phyloP scores from a whole-genome alignment of 2,888 invertebrate species.

The Odontomyia ornata region DNA sequence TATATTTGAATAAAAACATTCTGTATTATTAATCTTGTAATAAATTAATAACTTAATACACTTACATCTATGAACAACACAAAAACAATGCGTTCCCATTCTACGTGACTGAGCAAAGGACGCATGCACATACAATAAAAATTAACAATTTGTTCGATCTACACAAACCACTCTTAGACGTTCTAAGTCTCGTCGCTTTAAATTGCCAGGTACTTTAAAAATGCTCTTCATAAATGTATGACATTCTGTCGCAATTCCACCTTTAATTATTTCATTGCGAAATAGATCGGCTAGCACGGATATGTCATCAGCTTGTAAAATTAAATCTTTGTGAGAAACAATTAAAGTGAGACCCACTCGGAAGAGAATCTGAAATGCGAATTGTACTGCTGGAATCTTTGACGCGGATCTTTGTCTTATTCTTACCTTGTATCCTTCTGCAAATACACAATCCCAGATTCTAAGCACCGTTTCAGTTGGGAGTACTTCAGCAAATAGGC shows the following conservation, averaged over 20 bases:
- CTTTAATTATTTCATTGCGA: slow-evolving; percentile 78
- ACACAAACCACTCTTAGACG: slow-evolving; percentile 58
- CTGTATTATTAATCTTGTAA: neutral
- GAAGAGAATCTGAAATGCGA: slow-evolving; percentile 74
- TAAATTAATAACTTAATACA: slow-evolving; percentile 17
- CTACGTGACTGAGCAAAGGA: too few relatives aligned
- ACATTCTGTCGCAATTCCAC: slow-evolving; percentile 81
- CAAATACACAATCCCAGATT: slow-evolving; percentile 96
- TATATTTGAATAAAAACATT: too few relatives aligned
- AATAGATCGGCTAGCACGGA: slow-evolving; percentile 83
- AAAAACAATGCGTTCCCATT: neutral
- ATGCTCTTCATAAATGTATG: slow-evolving; percentile 90
- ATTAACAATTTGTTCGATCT: slow-evolving; percentile 50
- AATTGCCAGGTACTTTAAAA: slow-evolving; percentile 82
- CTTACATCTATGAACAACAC: slow-evolving; percentile 3
- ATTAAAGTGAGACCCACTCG: slow-evolving; percentile 88
- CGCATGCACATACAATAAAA: neutral
- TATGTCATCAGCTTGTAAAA: slow-evolving; percentile 83
- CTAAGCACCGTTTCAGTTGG: slow-evolving; percentile 93
- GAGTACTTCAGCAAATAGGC: slow-evolving; percentile 90
- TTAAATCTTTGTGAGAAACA: slow-evolving; percentile 73
- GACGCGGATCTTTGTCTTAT: neutral
- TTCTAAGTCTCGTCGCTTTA: slow-evolving; percentile 65
- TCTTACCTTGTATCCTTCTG: slow-evolving; percentile 83
- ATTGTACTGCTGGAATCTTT: neutral